Conservation (phyloP, 2,797 vertebrate species). For the Carapus acus region DNA sequence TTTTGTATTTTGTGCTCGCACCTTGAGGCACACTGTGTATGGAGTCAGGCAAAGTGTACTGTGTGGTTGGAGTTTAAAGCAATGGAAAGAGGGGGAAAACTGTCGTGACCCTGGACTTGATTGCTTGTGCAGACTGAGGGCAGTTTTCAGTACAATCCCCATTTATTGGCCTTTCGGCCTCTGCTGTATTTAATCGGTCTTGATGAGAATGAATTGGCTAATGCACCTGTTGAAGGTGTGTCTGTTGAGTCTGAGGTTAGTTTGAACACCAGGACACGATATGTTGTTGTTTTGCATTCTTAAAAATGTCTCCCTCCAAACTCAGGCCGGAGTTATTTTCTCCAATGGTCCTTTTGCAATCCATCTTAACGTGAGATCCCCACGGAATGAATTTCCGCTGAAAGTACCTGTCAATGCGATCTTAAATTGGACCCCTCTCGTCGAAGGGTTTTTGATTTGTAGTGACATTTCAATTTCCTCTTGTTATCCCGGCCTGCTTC, state of each 20-base stretch:
- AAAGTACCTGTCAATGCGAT: conserved; percentile 56
- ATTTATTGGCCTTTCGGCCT: too few relatives aligned
- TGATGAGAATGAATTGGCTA: conserved; percentile 20
- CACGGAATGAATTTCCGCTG: conserved; percentile 55
- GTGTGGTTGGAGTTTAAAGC: too few relatives aligned
- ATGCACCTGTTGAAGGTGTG: conserved; percentile 9
- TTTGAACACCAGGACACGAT: conserved; percentile 2
- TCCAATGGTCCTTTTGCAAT: conserved; percentile 22
- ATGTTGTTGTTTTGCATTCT: conserved; percentile 25
- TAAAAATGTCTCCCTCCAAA: conserved; percentile 7
- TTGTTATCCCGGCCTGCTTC: conserved; percentile 54
- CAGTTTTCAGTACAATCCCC: conserved; percentile 14
- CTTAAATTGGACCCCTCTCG: conserved; percentile 60
- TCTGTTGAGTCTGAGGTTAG: not conserved
- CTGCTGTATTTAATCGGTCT: conserved; percentile 28
- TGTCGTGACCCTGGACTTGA: conserved; percentile 22
- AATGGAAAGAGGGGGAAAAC: too few relatives aligned
- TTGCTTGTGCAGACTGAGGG: conserved; percentile 52
- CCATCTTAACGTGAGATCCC: conserved; percentile 49
- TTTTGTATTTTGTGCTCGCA: too few relatives aligned
- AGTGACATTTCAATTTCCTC: conserved; percentile 74
- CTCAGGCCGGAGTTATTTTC: conserved; percentile 8
- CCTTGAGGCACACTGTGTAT: too few relatives aligned
- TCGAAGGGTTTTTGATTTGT: conserved; percentile 64
- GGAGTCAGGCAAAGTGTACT: too few relatives aligned